phyloP scores from a whole-genome alignment of 2,113 vertebrate genomes.

The Pseudorasbora parva region DNA sequence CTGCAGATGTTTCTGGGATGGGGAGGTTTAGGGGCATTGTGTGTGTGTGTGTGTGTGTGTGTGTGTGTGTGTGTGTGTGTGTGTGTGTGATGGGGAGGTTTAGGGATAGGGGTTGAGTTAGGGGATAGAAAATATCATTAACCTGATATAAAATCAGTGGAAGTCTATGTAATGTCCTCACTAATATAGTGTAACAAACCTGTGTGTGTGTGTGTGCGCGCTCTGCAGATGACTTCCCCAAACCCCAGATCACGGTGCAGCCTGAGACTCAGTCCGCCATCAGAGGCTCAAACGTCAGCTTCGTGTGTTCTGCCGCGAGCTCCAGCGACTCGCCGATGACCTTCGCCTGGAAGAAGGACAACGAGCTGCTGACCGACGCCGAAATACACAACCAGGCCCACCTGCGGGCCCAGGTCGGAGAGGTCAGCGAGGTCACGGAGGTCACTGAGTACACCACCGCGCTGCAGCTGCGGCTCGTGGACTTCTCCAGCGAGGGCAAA shows the following conservation, averaged over 20 bases:
- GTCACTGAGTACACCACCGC: constrained; percentile 95
- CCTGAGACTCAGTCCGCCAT: constrained; percentile 94
- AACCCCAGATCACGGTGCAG: constrained; percentile 95
- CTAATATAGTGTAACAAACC: no score
- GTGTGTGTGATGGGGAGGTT: no score
- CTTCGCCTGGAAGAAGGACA: constrained; percentile 98
- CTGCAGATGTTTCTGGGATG: no score
- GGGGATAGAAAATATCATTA: no score
- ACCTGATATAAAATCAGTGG: no score
- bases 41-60: no score
- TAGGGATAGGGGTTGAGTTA: no score
- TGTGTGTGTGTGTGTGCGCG: background rate
- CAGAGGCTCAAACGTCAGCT: constrained; percentile 90
- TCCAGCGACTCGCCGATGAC: constrained; percentile 98
- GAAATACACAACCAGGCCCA: constrained; percentile 96
- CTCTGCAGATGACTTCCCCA: constrained; percentile 92
- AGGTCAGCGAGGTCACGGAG: constrained; percentile 72
- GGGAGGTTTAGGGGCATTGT: no score
- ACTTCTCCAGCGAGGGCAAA: constrained; percentile 90
- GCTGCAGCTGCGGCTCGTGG: constrained; percentile 85
- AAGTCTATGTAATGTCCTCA: no score
- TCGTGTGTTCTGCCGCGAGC: constrained; percentile 93
- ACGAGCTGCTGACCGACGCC: constrained; percentile 85
- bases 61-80: no score
- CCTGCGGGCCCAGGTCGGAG: constrained; percentile 81